Percentiles rank a stretch among this genome's conserved stretches.
phyloP scores from a whole-genome alignment of 1,140 invertebrate genomes.

The Glossosoma conforme region DNA sequence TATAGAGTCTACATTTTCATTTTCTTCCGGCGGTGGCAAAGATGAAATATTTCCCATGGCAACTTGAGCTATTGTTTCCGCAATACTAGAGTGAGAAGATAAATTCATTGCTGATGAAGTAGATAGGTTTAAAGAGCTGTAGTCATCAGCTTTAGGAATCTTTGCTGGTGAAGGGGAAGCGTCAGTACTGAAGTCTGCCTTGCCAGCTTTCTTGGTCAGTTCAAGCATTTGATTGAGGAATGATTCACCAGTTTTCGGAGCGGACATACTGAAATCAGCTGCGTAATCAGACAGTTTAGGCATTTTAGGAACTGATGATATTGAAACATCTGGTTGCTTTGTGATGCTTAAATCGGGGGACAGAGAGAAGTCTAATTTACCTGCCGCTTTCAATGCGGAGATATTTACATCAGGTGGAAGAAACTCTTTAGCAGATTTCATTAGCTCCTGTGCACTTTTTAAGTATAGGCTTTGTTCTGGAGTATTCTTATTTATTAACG shows the following conservation, averaged over 20 bases:
- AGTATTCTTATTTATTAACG: conserved; percentile 41
- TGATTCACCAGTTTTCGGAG: conserved; percentile 38
- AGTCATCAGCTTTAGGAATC: conserved; percentile 40
- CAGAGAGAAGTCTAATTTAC: conserved; percentile 37
- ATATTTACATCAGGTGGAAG: conserved; percentile 47
- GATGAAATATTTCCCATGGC: conserved; percentile 43
- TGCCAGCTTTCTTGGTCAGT: conserved; percentile 47
- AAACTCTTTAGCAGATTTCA: conserved; percentile 47
- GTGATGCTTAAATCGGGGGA: conserved; percentile 26
- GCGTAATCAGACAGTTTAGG: conserved; percentile 30
- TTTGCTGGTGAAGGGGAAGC: conserved; percentile 41
- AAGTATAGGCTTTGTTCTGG: conserved; percentile 43
- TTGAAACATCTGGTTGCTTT: conserved; percentile 28
- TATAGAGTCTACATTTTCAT: conserved; percentile 9
- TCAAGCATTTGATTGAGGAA: conserved; percentile 50
- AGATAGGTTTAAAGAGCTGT: conserved; percentile 36
- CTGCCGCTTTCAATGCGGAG: conserved; percentile 37
- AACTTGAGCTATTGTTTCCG: conserved; percentile 43
- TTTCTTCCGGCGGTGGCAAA: conserved; percentile 23
- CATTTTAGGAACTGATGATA: conserved; percentile 25
- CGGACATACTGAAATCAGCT: conserved; percentile 41
- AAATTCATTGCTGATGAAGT: conserved; percentile 36
- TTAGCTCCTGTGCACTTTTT: conserved; percentile 46
- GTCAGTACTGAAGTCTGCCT: conserved; percentile 44
- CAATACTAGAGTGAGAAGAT: conserved; percentile 40